Evolutionary conservation across 1,140 invertebrate species (phyloP), one percentile per base, ranked within the genome.

Genomic region (Phocides pigmalion): DNA sequence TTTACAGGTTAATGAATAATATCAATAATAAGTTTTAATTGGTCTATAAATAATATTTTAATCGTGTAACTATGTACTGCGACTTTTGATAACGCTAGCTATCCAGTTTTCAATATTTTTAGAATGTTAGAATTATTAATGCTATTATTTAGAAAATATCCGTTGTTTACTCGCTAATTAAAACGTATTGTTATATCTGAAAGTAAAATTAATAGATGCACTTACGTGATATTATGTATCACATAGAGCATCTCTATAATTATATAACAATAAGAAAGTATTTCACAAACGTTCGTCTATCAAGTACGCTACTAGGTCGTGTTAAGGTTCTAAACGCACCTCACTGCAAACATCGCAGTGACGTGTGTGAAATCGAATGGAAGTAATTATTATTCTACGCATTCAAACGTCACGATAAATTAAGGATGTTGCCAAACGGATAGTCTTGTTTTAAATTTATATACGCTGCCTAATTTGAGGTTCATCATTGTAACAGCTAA

Each of bases 311-410:
- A 61, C 15, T 32, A 59, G 54, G 32, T 61, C 58, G 58, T 49
- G 25, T 59, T 61, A 61, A 49, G 58, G 58, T 61, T 47, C 58
- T 14, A 61, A 61, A 39, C 44, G 16, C 32, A 20, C 42, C 19
- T 63, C 59, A 20, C 56, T 62, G 51, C 59, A n/a, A 68, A 62
- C 59, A 72, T 66, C 41, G 66, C 42, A 47, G 47, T 79, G 77
- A 80, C 79, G 72, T 72, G 73, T 68, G 82, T 85, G 81, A 79
- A 84, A 82, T 85, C 73, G 67, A 66, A 72, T 81, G 81, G 78
- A 84, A 81, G 65, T 76, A 71, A 79, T 86, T 82, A 77, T 72
- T 81, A 84, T 88, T 79, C 83, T 51, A 72, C 66, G 69, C 72
- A 64, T 70, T 39, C 53, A 62, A 44, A 70, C 72, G 77, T 73